Base-by-base conservation (phyloP, 2,797 vertebrate genomes). In the Microchirus variegatus region DNA sequence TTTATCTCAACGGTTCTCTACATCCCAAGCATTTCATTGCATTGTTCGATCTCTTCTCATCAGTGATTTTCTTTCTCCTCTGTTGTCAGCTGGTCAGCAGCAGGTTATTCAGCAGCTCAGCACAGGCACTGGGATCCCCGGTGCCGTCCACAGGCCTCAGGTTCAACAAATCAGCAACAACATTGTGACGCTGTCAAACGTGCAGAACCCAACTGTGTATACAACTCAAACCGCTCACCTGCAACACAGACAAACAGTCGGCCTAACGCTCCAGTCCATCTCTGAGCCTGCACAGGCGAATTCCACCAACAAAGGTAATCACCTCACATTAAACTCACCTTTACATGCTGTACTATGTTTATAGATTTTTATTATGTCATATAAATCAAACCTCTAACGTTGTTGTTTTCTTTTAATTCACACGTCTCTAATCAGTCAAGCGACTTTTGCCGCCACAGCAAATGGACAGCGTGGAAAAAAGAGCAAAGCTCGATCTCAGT, bases 361-460 rank as follows among this genome's bases (percentile, higher is more conserved):
- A 3, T 0, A 22, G 3, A 22, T 22, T 3, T 22, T 22, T 22
- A 22, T 22, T 22, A 22, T 22, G 22, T 22, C 22, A 22, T 3
- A 22, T 22, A 22, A n/a, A n/a, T n/a, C n/a, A n/a, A n/a, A n/a
- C n/a, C n/a, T n/a, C n/a, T n/a, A n/a, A n/a, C n/a, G n/a, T n/a
- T n/a, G n/a, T n/a, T 63, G 4, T 70, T 61, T 14, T 73, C 35
- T 63, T 58, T 14, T 8, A 42, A 60, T 57, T 62, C 5, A 14
- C 31, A 12, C 76, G 94, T 92, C 90, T 79, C 88, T 86, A 59
- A 63, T 47, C 69, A 55, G 76, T 87, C 62, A 95, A 95, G 81
- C 85, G 80, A 62, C 74, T 59, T 50, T 69, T 90, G 67, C 42
- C 76, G 71, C 82, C 78, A 60, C 91, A 93, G 54, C 83, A 85